These are phyloP conservation scores for Trichonephila inaurata DNA, from an alignment of 1,140 invertebrate species.

Conservation along the genomic window DNA sequence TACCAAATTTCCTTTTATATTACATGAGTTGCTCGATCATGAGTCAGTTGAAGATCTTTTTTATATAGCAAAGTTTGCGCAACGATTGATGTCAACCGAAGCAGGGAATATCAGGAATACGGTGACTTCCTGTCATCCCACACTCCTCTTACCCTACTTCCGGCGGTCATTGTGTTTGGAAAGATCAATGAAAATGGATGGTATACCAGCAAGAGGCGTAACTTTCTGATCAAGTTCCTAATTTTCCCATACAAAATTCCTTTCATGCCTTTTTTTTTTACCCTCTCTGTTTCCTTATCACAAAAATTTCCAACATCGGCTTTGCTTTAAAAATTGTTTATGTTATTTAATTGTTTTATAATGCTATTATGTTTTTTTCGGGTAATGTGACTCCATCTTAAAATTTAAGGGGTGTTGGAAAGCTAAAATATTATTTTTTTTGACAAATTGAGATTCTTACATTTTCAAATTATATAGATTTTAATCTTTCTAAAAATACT, in stretches of 20 bases:
- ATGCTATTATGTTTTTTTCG: no score
- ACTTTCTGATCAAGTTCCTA: background rate
- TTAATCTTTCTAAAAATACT: no score
- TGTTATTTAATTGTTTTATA: no score
- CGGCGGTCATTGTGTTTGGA: background rate
- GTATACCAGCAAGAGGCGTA: background rate
- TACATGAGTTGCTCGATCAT: background rate
- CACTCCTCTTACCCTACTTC: conserved; percentile 27
- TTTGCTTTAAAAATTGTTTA: no score
- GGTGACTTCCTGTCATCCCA: conserved; percentile 50
- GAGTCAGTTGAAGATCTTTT: background rate
- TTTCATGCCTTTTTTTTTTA: background rate
- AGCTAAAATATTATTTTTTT: no score
- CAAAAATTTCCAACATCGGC: no score
- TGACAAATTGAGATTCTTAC: no score
- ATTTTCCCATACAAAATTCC: background rate
- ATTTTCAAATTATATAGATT: no score
- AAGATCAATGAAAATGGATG: conserved; percentile 33
- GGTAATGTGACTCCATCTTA: no score
- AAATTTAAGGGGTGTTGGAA: no score
- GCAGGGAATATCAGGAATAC: conserved; percentile 58
- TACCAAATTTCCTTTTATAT: background rate
- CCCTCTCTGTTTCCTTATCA: no score
- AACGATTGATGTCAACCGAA: conserved; percentile 12
- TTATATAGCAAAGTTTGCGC: background rate